These are phyloP conservation scores for Kradibia gibbosae DNA, from an alignment of 1,140 invertebrate genomes.

Conservation along the genomic window DNA sequence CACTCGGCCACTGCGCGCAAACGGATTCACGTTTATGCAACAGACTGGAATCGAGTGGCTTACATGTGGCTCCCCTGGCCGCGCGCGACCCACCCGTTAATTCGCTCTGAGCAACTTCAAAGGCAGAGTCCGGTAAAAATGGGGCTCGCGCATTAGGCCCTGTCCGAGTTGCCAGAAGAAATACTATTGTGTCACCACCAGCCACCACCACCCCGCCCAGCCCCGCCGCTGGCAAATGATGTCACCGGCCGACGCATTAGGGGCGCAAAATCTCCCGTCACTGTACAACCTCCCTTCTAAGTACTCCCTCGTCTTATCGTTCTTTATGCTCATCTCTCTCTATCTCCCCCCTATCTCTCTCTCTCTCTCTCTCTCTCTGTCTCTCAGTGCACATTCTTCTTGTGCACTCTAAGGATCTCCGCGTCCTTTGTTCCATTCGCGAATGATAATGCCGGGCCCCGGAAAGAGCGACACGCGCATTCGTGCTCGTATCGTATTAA, in stretches of 20 bases:
- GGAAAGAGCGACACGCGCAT: not conserved
- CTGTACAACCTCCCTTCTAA: not conserved
- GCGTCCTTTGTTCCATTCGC: conserved; percentile 7
- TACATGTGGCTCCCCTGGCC: not conserved
- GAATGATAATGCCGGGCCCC: conserved; percentile 6
- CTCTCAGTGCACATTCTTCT: not conserved
- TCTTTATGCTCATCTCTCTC: not conserved
- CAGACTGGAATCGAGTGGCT: conserved; percentile 56
- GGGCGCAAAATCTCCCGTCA: conserved; percentile 54
- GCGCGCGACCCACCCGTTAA: not conserved
- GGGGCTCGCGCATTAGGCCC: conserved; percentile 49
- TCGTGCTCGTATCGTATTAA: conserved; percentile 39
- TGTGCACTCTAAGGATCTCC: not conserved
- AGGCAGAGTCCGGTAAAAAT: conserved; percentile 54
- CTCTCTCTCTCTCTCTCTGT: not conserved
- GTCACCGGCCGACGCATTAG: conserved; percentile 52
- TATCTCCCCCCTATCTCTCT: not conserved
- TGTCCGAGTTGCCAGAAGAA: conserved; percentile 17
- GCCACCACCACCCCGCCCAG: too few species aligned
- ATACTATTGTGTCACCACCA: conserved; percentile 52
- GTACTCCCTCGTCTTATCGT: not conserved
- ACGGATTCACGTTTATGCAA: conserved; percentile 29
- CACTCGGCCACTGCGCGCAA: not conserved
- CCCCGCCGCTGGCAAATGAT: conserved; percentile 49
- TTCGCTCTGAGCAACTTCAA: conserved; percentile 52